These are phyloP conservation scores for Trinorchestia longiramus DNA, from an alignment of 1,140 invertebrate species.

Conservation along the genomic window DNA sequence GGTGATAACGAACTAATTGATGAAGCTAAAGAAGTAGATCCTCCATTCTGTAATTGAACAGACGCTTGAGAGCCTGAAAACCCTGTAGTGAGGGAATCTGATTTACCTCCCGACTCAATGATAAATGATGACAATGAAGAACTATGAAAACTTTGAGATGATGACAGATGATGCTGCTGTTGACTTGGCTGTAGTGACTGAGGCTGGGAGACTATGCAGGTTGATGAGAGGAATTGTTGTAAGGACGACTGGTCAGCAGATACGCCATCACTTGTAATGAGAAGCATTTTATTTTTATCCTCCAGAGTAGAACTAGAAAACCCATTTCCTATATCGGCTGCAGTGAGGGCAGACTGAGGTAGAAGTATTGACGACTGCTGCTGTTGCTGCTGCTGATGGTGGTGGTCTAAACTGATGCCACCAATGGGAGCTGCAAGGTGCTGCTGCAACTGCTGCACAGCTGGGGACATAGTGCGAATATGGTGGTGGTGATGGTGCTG, in stretches of 20 bases:
- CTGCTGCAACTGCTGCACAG: slow-evolving; percentile 43
- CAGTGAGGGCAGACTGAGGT: slow-evolving; percentile 35
- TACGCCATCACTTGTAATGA: slow-evolving; percentile 39
- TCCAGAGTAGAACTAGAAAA: background rate
- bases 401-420: background rate
- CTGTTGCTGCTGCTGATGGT: slow-evolving; percentile 28
- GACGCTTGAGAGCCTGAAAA: background rate
- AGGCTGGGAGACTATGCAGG: slow-evolving; percentile 12
- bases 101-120: background rate
- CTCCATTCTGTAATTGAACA: background rate
- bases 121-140: slow-evolving; percentile 30
- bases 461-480: slow-evolving; percentile 23
- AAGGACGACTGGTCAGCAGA: slow-evolving; percentile 14
- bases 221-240: slow-evolving; percentile 18
- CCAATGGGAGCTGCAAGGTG: slow-evolving; percentile 33
- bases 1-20: background rate
- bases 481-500: too few relatives aligned
- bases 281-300: slow-evolving; percentile 41
- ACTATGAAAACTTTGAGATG: slow-evolving; percentile 11
- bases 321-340: background rate
- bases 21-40: background rate
- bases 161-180: background rate
- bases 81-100: background rate
- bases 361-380: slow-evolving; percentile 26
- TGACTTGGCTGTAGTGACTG: slow-evolving; percentile 19